Evolutionary conservation across 2,888 invertebrate species (phyloP).

Genomic region (Acanthosepion pharaonis): DNA sequence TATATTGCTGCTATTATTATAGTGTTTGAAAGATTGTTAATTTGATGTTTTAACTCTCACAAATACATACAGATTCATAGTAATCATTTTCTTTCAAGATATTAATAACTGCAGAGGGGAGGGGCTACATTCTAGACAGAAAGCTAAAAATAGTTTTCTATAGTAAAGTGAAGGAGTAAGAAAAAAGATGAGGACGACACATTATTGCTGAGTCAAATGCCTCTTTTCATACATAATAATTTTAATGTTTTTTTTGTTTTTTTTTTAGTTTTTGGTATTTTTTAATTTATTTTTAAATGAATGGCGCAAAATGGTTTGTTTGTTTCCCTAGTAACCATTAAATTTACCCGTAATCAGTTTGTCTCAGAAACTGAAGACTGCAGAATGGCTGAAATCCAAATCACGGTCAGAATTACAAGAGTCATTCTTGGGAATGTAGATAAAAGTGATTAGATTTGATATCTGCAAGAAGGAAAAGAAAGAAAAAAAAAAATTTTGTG

Average conservation of each 20-base stretch:
- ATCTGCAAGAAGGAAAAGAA: neutral
- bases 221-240: too few species aligned
- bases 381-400: neutral
- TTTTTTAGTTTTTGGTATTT: neutral
- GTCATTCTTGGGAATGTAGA: neutral
- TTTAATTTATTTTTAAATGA: neutral
- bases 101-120: neutral
- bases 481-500: neutral
- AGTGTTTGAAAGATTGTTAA: neutral
- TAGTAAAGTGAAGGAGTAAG: neutral
- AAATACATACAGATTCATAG: neutral
- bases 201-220: constrained; percentile 33
- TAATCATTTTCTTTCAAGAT: neutral
- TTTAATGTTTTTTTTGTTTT: neutral
- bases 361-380: constrained; percentile 37
- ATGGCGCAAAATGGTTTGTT: neutral
- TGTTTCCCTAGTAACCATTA: neutral
- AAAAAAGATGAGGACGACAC: neutral
- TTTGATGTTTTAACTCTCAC: neutral
- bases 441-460: neutral
- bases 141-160: neutral
- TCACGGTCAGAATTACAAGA: neutral
- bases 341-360: constrained; percentile 43
- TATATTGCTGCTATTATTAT: too few species aligned
- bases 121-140: neutral